Conservation (phyloP, 2,797 vertebrate genomes). For the Neoniphon sammara region DNA sequence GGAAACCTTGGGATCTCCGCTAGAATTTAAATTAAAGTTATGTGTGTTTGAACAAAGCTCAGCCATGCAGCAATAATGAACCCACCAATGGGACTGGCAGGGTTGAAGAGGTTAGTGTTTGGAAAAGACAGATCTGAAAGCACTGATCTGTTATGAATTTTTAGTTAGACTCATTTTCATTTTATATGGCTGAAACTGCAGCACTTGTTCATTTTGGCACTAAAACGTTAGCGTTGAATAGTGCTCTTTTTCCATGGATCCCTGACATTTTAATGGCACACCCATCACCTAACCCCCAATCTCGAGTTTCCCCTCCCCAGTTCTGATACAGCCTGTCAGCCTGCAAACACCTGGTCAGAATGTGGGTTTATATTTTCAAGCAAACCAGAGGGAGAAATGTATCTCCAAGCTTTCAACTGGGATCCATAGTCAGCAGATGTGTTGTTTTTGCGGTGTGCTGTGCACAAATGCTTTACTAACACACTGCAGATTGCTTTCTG, state of each 20-base stretch:
- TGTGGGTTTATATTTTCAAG: neutral
- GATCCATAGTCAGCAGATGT: neutral
- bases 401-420: too few species aligned
- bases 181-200: slow-evolving; percentile 8
- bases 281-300: slow-evolving; percentile 11
- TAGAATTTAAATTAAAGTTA: too few species aligned
- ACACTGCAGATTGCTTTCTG: neutral
- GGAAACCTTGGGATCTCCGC: too few species aligned
- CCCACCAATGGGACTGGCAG: too few species aligned
- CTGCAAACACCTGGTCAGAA: too few species aligned
- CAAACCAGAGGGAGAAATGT: neutral
- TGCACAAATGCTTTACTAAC: neutral
- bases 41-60: too few species aligned
- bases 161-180: slow-evolving; percentile 1
- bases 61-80: too few species aligned
- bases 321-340: neutral
- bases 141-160: neutral
- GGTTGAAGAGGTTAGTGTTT: too few species aligned
- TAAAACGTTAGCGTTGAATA: too few species aligned
- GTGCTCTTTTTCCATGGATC: too few species aligned
- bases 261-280: too few species aligned
- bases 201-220: slow-evolving; percentile 10
- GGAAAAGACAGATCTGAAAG: slow-evolving; percentile 12
- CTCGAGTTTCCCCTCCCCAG: neutral
- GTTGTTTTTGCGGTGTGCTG: neutral